These are phyloP conservation scores for Percopsis transmontana DNA, from an alignment of 2,113 vertebrate species.

Conservation along the genomic window DNA sequence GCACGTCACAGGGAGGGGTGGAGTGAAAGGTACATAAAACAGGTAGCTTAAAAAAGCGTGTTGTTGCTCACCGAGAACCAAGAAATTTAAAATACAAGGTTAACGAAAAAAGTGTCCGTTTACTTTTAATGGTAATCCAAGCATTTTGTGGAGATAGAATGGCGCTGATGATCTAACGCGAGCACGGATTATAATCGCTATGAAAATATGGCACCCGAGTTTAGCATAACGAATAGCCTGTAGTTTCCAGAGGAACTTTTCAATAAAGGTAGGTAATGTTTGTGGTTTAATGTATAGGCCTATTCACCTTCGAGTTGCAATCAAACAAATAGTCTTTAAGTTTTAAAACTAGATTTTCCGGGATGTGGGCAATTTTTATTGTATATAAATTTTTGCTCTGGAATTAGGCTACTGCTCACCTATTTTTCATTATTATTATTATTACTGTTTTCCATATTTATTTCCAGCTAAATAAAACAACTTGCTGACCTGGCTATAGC, in stretches of 20 bases:
- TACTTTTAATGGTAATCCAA: neutral
- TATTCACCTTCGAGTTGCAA: neutral
- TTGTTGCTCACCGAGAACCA: neutral
- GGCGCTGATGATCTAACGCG: neutral
- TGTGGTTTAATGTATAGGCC: too few species aligned
- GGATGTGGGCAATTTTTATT: too few species aligned
- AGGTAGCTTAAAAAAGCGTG: conserved; percentile 23
- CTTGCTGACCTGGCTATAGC: too few species aligned
- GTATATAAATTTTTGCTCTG: too few species aligned
- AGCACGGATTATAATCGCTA: conserved; percentile 44
- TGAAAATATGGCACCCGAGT: neutral
- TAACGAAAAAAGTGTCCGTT: accelerated
- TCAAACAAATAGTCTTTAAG: too few species aligned
- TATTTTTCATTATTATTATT: too few species aligned
- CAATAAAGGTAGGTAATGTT: conserved; percentile 30
- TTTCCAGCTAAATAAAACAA: too few species aligned
- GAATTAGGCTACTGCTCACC: too few species aligned
- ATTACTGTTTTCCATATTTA: too few species aligned
- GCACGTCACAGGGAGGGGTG: neutral
- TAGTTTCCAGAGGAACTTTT: conserved; percentile 7
- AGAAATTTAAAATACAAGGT: neutral
- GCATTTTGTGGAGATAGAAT: neutral
- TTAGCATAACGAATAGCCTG: neutral
- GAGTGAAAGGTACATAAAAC: neutral
- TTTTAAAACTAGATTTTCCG: too few species aligned